Evolutionary conservation across 2,113 vertebrate genomes (phyloP).

Genomic region (Shinisaurus crocodilurus): DNA sequence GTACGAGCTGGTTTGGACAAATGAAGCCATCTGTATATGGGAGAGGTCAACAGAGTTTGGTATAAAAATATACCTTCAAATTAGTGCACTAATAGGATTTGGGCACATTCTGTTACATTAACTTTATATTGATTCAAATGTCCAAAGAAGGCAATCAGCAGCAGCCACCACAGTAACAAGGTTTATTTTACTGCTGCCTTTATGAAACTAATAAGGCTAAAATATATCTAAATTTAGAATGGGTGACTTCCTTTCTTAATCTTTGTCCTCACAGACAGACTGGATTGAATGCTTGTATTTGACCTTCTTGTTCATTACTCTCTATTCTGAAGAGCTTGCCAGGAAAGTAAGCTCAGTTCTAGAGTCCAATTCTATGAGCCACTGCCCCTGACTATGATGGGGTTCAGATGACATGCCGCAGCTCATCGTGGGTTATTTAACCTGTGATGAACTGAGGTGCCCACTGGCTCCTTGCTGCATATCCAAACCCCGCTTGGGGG

Average conservation of each 20-base stretch:
- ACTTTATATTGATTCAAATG: constrained; percentile 23
- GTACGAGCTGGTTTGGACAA: not conserved
- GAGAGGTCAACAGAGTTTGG: not conserved
- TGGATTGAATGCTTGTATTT: not conserved
- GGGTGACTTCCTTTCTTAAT: not conserved
- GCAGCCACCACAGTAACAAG: not conserved
- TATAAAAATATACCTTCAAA: constrained; percentile 16
- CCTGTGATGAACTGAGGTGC: no score
- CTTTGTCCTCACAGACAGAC: constrained; percentile 5
- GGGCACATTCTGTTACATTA: not conserved
- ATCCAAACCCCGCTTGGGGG: no score
- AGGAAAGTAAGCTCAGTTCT: not conserved
- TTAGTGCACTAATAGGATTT: constrained; percentile 4
- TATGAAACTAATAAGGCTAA: constrained; percentile 15
- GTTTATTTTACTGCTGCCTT: not conserved
- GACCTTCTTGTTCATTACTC: not conserved
- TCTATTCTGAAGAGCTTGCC: not conserved
- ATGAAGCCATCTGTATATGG: constrained; percentile 6
- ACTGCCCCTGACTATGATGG: not conserved
- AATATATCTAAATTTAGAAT: constrained; percentile 1
- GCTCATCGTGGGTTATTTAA: no score
- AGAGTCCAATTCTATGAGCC: not conserved
- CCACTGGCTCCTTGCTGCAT: no score
- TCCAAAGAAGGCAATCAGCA: not conserved
- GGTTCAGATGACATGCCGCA: no score